These are phyloP conservation scores for Oconnorella tubifera DNA, from an alignment of 2,888 invertebrate genomes.

Conservation along the genomic window DNA sequence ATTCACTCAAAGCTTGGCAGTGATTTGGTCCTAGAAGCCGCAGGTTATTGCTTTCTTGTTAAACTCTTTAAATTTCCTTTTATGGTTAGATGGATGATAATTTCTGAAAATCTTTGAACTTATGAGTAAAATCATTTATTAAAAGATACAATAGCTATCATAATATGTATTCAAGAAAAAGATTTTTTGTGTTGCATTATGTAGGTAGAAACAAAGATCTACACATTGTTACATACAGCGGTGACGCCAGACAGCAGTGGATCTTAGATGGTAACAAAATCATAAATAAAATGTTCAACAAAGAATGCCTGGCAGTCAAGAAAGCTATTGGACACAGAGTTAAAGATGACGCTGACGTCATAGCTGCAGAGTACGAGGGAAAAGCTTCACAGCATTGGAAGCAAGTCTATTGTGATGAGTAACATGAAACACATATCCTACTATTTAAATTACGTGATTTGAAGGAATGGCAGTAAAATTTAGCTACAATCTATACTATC, in stretches of 20 bases:
- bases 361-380: neutral
- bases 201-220: neutral
- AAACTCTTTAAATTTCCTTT: too few species aligned
- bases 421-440: too few species aligned
- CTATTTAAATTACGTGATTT: too few species aligned
- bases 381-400: conserved; percentile 1
- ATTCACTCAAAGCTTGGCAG: neutral
- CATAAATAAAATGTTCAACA: neutral
- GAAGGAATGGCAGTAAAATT: too few species aligned
- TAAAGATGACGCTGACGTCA: neutral
- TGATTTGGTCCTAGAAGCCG: neutral
- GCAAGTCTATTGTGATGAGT: neutral
- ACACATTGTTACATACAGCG: neutral
- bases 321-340: neutral
- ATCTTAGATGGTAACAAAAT: conserved; percentile 1
- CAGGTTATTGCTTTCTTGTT: neutral
- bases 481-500: too few species aligned
- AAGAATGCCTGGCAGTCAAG: neutral
- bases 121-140: too few species aligned
- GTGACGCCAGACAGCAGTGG: conserved; percentile 5
- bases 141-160: too few species aligned
- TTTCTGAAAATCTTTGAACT: too few species aligned
- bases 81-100: too few species aligned
- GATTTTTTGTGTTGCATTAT: too few species aligned
- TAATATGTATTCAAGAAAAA: too few species aligned